These are phyloP conservation scores for Drosophila equinoxialis DNA, from an alignment of 1,140 invertebrate genomes.

Conservation along the genomic window DNA sequence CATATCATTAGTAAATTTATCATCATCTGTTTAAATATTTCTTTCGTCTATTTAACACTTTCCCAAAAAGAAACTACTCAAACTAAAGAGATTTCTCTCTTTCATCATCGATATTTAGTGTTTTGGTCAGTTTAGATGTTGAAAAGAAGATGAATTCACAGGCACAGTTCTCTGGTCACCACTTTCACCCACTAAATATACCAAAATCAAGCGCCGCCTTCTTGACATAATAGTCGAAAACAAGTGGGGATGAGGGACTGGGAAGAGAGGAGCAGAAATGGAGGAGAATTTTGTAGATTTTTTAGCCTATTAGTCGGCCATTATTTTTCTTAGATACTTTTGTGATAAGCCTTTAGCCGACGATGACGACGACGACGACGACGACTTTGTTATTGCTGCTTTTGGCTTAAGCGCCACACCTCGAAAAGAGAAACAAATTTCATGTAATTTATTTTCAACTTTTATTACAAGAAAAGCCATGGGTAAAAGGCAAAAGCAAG, in stretches of 20 bases:
- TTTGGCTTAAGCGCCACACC: conserved; percentile 57
- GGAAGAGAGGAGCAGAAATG: not conserved
- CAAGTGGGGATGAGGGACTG: conserved; percentile 3
- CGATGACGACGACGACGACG: not conserved
- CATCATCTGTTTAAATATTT: conserved; percentile 7
- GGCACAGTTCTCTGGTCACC: not conserved
- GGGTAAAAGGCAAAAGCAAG: conserved; percentile 2
- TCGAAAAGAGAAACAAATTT: conserved; percentile 67
- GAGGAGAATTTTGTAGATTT: conserved; percentile 28
- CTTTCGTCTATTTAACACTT: conserved; percentile 9
- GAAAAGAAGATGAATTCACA: conserved; percentile 5
- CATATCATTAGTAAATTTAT: conserved; percentile 9
- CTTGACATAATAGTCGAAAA: conserved; percentile 52
- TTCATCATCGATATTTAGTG: not conserved
- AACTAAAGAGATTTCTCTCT: not conserved
- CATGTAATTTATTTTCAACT: conserved; percentile 76
- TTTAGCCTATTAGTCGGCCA: conserved; percentile 71
- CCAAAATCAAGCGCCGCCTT: not conserved
- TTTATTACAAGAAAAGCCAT: conserved; percentile 52
- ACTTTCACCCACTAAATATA: not conserved
- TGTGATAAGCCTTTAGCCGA: conserved; percentile 64
- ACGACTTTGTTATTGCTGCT: conserved; percentile 26
- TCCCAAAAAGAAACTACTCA: conserved; percentile 14
- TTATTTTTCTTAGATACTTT: conserved; percentile 75
- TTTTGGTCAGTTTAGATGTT: not conserved